Evolutionary conservation across 2,888 invertebrate species (phyloP).

Genomic region (Parnassius smintheus): DNA sequence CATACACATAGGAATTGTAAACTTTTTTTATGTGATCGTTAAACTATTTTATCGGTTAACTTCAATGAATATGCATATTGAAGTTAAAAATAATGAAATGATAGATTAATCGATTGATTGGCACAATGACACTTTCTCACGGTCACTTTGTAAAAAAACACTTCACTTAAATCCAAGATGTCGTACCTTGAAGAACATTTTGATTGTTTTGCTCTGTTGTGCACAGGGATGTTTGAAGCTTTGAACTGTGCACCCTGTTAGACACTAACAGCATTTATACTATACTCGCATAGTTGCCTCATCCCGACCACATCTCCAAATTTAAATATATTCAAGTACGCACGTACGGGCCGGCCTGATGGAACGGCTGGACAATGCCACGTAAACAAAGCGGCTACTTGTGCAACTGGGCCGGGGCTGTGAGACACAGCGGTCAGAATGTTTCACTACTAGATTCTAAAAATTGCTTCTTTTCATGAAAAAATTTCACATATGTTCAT

Average conservation of each 20-base stretch:
- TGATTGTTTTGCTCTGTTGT: slow-evolving; percentile 54
- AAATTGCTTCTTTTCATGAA: slow-evolving; percentile 49
- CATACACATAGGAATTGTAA: too few species aligned
- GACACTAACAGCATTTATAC: slow-evolving; percentile 68
- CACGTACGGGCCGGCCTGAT: slow-evolving; percentile 66
- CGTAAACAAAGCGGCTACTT: slow-evolving; percentile 71
- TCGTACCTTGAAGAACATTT: slow-evolving; percentile 76
- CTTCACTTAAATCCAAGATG: slow-evolving; percentile 47
- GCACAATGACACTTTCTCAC: slow-evolving; percentile 31
- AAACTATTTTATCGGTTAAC: too few species aligned
- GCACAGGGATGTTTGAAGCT: slow-evolving; percentile 64
- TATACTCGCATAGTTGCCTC: slow-evolving; percentile 65
- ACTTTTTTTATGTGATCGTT: too few species aligned
- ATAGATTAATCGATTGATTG: neutral
- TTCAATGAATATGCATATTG: too few species aligned
- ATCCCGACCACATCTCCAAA: slow-evolving; percentile 78
- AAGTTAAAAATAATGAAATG: neutral
- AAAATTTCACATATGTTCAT: slow-evolving; percentile 44
- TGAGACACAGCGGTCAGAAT: slow-evolving; percentile 65
- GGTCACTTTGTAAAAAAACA: slow-evolving; percentile 37
- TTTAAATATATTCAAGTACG: slow-evolving; percentile 81
- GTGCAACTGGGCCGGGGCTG: slow-evolving; percentile 64
- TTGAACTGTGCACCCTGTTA: slow-evolving; percentile 67
- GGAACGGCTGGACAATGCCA: slow-evolving; percentile 74
- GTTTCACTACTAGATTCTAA: slow-evolving; percentile 52